Percentiles rank a stretch among this genome's conserved stretches.
Evolutionary conservation across 2,888 invertebrate genomes (phyloP).

Genomic region (Catocala sponsa): DNA sequence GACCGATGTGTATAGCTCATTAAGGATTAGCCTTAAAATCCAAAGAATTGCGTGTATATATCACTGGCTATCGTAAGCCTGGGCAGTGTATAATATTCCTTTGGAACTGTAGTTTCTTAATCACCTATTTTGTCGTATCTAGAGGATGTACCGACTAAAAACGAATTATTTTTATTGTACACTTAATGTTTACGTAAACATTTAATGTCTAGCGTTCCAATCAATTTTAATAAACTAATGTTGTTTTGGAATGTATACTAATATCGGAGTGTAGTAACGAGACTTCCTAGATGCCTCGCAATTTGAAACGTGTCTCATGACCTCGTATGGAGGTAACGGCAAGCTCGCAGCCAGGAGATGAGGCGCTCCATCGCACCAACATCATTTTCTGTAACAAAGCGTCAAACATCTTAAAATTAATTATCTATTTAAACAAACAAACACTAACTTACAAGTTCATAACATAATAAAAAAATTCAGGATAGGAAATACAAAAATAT

Average conservation of each 20-base stretch:
- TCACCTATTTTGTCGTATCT: slow-evolving; percentile 17
- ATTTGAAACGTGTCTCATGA: slow-evolving; percentile 16
- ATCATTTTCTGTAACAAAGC: slow-evolving; percentile 48
- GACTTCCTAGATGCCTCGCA: slow-evolving; percentile 24
- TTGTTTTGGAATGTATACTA: slow-evolving; percentile 66
- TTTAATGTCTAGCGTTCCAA: slow-evolving; percentile 37
- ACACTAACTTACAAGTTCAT: no score
- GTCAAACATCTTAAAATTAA: slow-evolving; percentile 4
- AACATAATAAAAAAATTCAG: no score
- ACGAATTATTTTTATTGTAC: slow-evolving; percentile 17
- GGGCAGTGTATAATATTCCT: slow-evolving; percentile 61
- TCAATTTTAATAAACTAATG: slow-evolving; percentile 22
- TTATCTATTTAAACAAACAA: background rate
- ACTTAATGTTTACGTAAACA: slow-evolving; percentile 34
- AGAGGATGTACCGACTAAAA: slow-evolving; percentile 21
- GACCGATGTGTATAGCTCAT: slow-evolving; percentile 28
- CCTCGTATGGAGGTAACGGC: slow-evolving; percentile 46
- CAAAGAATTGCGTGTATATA: slow-evolving; percentile 30
- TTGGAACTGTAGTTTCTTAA: slow-evolving; percentile 40
- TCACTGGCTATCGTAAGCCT: slow-evolving; percentile 67
- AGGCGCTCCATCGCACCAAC: slow-evolving; percentile 28
- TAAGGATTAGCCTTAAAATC: slow-evolving; percentile 9
- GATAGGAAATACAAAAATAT: no score
- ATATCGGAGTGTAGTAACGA: slow-evolving; percentile 33
- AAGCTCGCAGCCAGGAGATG: slow-evolving; percentile 43